Conservation (phyloP, 2,113 vertebrate species). For the Romanogobio albipinnatus region DNA sequence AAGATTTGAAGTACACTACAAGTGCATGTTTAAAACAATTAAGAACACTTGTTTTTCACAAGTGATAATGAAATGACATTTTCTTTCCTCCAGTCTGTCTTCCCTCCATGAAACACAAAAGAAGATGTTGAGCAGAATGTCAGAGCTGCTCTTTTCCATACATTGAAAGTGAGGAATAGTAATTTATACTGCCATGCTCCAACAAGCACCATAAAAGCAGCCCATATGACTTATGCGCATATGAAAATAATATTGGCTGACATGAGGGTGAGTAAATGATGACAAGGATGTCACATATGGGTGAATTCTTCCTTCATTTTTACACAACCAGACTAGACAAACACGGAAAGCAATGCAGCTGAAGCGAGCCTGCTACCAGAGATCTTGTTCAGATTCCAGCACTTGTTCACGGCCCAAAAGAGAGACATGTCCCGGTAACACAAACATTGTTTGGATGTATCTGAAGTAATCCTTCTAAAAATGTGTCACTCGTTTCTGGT, state of each 20-base stretch:
- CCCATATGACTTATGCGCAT: background rate
- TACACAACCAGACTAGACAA: background rate
- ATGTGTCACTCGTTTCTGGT: background rate
- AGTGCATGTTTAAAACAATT: background rate
- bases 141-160: background rate
- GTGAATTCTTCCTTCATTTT: background rate
- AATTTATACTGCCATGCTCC: too few species aligned
- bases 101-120: background rate
- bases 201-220: background rate
- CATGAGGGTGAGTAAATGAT: background rate
- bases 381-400: background rate
- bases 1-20: background rate
- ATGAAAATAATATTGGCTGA: background rate
- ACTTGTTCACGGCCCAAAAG: background rate
- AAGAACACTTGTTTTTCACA: background rate
- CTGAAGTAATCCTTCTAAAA: background rate
- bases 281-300: background rate
- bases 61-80: background rate
- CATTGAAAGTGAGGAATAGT: background rate
- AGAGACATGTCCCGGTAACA: background rate
- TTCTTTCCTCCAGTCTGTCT: background rate
- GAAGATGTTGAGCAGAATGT: background rate
- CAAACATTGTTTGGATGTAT: background rate
- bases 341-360: background rate
- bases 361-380: background rate